These are phyloP conservation scores for Macroteleia sp. DNA, from an alignment of 2,888 invertebrate species.

Conservation along the genomic window DNA sequence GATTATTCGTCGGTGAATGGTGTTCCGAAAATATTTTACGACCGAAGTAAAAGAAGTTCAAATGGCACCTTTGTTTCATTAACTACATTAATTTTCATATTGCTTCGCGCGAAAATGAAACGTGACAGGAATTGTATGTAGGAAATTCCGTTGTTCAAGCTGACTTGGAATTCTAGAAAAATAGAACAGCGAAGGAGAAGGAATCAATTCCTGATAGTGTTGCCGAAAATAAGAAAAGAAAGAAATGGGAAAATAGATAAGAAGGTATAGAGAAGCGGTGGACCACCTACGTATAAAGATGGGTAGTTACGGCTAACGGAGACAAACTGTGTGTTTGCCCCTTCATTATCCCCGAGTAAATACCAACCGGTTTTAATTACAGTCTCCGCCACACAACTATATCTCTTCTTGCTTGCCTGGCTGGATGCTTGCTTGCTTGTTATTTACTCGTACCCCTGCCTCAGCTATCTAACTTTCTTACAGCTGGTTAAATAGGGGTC, in stretches of 20 bases:
- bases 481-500: constrained; percentile 74
- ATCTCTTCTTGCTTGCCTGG: constrained; percentile 74
- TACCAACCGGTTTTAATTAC: constrained; percentile 83
- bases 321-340: constrained; percentile 82
- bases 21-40: neutral
- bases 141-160: constrained; percentile 21
- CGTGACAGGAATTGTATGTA: constrained; percentile 50
- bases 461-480: constrained; percentile 77
- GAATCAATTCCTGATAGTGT: constrained; percentile 44
- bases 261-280: constrained; percentile 26
- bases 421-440: constrained; percentile 69
- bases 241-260: neutral
- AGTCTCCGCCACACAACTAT: constrained; percentile 74
- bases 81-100: constrained; percentile 52
- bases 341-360: constrained; percentile 82
- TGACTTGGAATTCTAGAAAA: constrained; percentile 35
- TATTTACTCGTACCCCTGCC: constrained; percentile 78
- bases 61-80: constrained; percentile 51
- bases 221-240: constrained; percentile 15
- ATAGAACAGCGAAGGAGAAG: constrained; percentile 26
- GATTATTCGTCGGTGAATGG: no score
- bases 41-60: no score
- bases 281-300: constrained; percentile 59
- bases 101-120: constrained; percentile 35
- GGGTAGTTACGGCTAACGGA: constrained; percentile 77